Evolutionary conservation across 2,797 vertebrate genomes (phyloP), one percentile per base, ranked within the genome.

Genomic region (Lithobates sylvaticus): DNA sequence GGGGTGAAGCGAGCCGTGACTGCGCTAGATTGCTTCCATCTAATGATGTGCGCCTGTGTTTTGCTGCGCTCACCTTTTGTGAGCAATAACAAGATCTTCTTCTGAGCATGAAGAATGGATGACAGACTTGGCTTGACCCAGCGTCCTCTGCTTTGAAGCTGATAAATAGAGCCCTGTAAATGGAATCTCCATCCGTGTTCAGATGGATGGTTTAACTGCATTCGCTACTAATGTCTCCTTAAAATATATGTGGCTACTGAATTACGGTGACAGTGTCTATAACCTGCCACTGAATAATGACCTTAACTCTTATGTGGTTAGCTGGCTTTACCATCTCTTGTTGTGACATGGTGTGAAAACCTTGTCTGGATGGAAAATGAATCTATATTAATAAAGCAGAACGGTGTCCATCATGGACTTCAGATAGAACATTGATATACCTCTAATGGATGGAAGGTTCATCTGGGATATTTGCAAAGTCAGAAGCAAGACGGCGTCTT

Each of bases 71-170:
- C 81, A 50, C 58, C 81, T 87, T 87, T 84, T 78, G 36, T 74
- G 71, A 78, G 81, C 73, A 82, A 82, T 86, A 83, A 82, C 65
- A 77, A 81, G 80, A 78, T 72, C 75, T 39, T 50, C 39, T 39
- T 65, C 73, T 72, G 80, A 83, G 39, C 74, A 78, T 87, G 81
- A 87, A 78, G 81, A 83, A 87, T 87, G 75, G 85, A 68, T 83
- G 85, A 83, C 72, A 87, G 78, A 83, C 76, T 68, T 79, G 85
- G 68, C 80, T 79, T 83, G 85, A 87, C 85, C 85, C 47, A 75
- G 80, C 71, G 85, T 87, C 85, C 85, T 86, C 75, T 87, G 79
- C 75, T 87, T 87, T 87, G 76, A 83, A 73, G 76, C 81, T 87
- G 85, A 87, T 83, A 87, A 87, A 87, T 87, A 68, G 85, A 74